Base-by-base conservation (phyloP, 2,113 vertebrate genomes). In the Sceloporus tristichus region DNA sequence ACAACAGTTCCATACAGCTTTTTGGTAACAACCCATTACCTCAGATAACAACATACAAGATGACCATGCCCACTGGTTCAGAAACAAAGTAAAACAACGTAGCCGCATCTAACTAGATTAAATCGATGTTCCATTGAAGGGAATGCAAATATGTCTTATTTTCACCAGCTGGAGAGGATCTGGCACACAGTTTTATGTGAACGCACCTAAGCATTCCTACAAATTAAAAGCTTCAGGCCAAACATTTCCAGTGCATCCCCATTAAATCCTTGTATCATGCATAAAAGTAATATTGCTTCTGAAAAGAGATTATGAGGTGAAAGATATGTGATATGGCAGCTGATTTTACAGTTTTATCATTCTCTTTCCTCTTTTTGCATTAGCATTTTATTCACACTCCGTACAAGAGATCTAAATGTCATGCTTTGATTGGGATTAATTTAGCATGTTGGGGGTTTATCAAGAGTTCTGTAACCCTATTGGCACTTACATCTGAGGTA, bases 241-340 rank as follows among this genome's bases (percentile, higher is more conserved):
- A 68, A 68, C 40, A 68, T 86, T 48, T 86, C 62, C 25, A 79
- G 40, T 70, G 42, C 9, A 9, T 48, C 85, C 75, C 62, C 42
- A 86, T 86, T 86, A 86, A 86, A 78, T 78, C 59, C 59, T 68
- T 25, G n/a, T 78, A 85, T 85, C 84, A 85, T 85, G 84, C 25
- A 16, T 68, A 53, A 76, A 38, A 76, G 77, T 23, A 90, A 29
- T 7, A 48, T 65, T 6, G 38, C 42, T 38, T 9, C 48, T 82
- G 79, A 86, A 90, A 86, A 53, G 27, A 90, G 3, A 18, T 87
- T 89, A 14, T 21, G 16, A 83, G 2, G 11, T 1, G 85, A n/a
- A 70, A 81, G 0, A 0, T 75, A 85, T 27, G 42, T 23, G 85
- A 79, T 71, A 85, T 13, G 11, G 70, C 71, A 77, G 29, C 40